Conservation (phyloP, 2,113 vertebrate species). For the Genyomyrus donnyi region DNA sequence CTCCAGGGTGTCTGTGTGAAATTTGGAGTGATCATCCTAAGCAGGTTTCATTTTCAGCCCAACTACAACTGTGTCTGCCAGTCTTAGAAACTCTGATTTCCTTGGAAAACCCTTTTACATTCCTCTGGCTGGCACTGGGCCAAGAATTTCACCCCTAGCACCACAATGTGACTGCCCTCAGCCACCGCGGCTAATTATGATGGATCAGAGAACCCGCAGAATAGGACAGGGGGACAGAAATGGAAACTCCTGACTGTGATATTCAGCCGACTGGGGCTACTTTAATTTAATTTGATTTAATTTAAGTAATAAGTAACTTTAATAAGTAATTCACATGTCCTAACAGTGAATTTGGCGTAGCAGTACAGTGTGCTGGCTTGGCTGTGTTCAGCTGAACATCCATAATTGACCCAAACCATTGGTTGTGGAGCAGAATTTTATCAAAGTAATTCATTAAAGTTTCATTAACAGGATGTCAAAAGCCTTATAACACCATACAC, state of each 20-base stretch:
- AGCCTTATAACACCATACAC: not conserved
- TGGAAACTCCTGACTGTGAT: conserved; percentile 1
- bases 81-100: not conserved
- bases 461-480: not conserved
- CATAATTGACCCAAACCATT: not conserved
- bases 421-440: not conserved
- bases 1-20: not conserved
- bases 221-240: not conserved
- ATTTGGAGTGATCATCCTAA: not conserved
- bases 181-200: not conserved
- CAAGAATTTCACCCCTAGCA: not conserved
- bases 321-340: conserved; percentile 1
- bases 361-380: not conserved
- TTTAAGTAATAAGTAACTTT: not conserved
- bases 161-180: not conserved
- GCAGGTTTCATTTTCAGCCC: not conserved
- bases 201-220: not conserved
- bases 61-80: not conserved
- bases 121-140: not conserved
- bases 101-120: not conserved
- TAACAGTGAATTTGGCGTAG: not conserved
- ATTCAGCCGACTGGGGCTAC: not conserved
- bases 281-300: conserved; percentile 1
- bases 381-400: not conserved
- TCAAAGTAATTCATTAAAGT: not conserved